A percentile compares a stretch with the other conserved stretches of the same genome.
Evolutionary conservation across 2,888 invertebrate genomes (phyloP).

Genomic region (Plebejus anna): DNA sequence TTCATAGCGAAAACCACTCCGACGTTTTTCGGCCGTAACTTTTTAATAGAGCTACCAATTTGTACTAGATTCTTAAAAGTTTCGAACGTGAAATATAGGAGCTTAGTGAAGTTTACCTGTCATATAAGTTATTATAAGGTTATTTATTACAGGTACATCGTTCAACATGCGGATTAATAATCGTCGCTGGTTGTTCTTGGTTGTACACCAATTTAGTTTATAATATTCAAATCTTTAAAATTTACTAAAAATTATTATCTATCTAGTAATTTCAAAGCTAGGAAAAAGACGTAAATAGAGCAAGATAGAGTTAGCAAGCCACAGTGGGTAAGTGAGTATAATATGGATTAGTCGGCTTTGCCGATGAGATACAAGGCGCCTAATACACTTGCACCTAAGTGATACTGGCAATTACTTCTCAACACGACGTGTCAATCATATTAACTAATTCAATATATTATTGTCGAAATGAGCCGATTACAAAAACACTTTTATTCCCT

Average conservation of each 20-base stretch:
- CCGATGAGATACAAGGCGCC: conserved; percentile 48
- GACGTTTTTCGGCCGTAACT: conserved; percentile 39
- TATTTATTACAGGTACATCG: conserved; percentile 28
- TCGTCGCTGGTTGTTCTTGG: neutral
- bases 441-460: conserved; percentile 29
- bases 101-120: conserved; percentile 36
- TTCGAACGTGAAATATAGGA: conserved; percentile 37
- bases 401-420: conserved; percentile 33
- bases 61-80: conserved; percentile 40
- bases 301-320: neutral
- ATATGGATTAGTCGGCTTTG: conserved; percentile 36
- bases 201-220: neutral
- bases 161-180: conserved; percentile 4
- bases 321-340: neutral
- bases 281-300: neutral
- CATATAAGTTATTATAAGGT: conserved; percentile 35
- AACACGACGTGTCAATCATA: conserved; percentile 41
- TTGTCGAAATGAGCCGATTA: too few species aligned
- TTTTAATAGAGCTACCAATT: conserved; percentile 40
- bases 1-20: conserved; percentile 36
- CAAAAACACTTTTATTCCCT: too few species aligned
- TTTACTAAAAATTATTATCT: too few species aligned
- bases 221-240: neutral
- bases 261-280: neutral
- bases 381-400: conserved; percentile 62